These are phyloP conservation scores for Forbesichthys papilliferus DNA, from an alignment of 2,113 vertebrate species.

Conservation along the genomic window DNA sequence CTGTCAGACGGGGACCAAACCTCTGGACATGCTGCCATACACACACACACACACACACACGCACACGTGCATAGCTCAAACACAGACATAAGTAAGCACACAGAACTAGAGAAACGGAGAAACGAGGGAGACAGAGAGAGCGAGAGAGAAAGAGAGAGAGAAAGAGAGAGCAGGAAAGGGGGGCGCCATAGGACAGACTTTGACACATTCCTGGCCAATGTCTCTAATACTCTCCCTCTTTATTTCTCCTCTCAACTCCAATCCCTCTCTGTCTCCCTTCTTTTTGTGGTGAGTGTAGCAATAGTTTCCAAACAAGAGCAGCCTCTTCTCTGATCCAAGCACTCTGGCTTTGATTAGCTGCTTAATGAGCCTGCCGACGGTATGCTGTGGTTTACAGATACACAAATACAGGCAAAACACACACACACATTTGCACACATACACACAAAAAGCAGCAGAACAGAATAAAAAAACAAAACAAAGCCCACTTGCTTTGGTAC, in stretches of 20 bases:
- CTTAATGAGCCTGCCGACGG: constrained; percentile 76
- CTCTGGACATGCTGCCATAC: constrained; percentile 41
- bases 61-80: constrained; percentile 9
- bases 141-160: constrained; percentile 41
- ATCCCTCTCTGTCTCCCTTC: constrained; percentile 54
- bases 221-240: constrained; percentile 58
- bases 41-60: constrained; percentile 20
- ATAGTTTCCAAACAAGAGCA: constrained; percentile 80
- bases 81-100: constrained; percentile 4
- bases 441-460: not conserved
- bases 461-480: constrained; percentile 17
- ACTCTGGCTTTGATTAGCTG: constrained; percentile 79
- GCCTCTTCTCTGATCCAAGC: constrained; percentile 73
- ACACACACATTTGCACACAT: not conserved
- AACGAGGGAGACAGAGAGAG: too few relatives aligned
- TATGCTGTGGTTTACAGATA: constrained; percentile 67
- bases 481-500: constrained; percentile 7
- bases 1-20: constrained; percentile 69
- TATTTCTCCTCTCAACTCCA: constrained; percentile 54
- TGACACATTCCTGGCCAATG: constrained; percentile 75
- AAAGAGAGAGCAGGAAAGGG: constrained; percentile 42
- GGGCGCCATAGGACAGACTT: constrained; percentile 70
- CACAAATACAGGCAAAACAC: constrained; percentile 9
- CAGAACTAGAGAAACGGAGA: constrained; percentile 50
- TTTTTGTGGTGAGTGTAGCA: constrained; percentile 72